Evolutionary conservation across 2,888 invertebrate genomes (phyloP).

Genomic region (Xiphydria camelus): DNA sequence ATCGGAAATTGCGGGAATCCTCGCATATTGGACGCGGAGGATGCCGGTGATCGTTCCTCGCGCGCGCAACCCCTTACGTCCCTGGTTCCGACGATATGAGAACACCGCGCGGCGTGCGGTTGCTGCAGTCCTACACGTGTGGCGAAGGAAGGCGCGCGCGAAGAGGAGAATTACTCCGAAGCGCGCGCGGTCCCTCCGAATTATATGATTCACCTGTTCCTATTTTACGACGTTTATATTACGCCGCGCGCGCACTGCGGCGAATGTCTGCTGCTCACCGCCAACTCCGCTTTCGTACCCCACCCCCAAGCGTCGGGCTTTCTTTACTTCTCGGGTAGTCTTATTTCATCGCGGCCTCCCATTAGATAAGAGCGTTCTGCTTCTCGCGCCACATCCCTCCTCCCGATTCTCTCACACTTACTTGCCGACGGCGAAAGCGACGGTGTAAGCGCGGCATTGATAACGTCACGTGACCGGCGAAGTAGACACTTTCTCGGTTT

Average conservation of each 20-base stretch:
- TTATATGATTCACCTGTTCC: slow-evolving; percentile 58
- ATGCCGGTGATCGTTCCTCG: too few species aligned
- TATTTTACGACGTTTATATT: slow-evolving; percentile 58
- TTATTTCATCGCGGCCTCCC: too few species aligned
- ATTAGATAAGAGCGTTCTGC: too few species aligned
- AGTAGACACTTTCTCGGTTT: too few species aligned
- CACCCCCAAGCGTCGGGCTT: slow-evolving; percentile 24
- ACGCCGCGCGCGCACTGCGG: slow-evolving; percentile 39
- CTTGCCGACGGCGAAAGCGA: too few species aligned
- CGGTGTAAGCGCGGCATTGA: too few species aligned
- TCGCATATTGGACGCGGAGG: too few species aligned
- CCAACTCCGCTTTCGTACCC: slow-evolving; percentile 22
- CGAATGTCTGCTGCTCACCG: slow-evolving; percentile 42
- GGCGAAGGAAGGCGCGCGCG: slow-evolving; percentile 16
- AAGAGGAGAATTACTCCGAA: slow-evolving; percentile 45
- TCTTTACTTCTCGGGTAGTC: slow-evolving; percentile 17
- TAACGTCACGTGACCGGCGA: neutral
- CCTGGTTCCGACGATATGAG: slow-evolving; percentile 40
- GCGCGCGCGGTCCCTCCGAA: slow-evolving; percentile 49
- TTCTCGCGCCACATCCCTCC: too few species aligned
- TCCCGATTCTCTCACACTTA: too few species aligned
- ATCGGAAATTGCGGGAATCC: too few species aligned
- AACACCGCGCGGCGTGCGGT: slow-evolving; percentile 44
- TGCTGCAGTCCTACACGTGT: slow-evolving; percentile 36
- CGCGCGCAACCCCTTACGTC: too few species aligned